A percentile compares a stretch with the other conserved stretches of the same genome.
Evolutionary conservation across 2,113 vertebrate genomes (phyloP).

Genomic region (Crypturellus undulatus): DNA sequence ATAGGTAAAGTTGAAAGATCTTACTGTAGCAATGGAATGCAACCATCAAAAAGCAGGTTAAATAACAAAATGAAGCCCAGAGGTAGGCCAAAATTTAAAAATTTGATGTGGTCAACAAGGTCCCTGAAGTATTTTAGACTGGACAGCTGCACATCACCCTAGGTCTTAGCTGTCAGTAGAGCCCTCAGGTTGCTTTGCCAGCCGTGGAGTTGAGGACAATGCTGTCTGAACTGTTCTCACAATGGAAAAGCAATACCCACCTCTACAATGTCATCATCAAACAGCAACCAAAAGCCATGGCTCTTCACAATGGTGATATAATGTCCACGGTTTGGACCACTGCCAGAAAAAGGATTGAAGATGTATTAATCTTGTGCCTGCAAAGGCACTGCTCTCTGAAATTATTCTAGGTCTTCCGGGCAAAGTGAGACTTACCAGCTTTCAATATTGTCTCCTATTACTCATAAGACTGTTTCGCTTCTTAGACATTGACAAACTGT

Average conservation of each 20-base stretch:
- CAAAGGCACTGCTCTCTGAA: not conserved
- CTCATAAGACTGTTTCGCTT: fast-evolving
- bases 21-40: not conserved
- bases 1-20: not conserved
- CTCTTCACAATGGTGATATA: constrained; percentile 96
- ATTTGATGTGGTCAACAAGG: not conserved
- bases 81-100: not conserved
- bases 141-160: not conserved
- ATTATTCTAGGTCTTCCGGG: fast-evolving
- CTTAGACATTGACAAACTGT: not conserved
- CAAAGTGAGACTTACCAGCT: not conserved
- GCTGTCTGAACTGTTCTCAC: not conserved
- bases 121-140: not conserved
- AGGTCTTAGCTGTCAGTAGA: not conserved
- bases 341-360: constrained; percentile 10
- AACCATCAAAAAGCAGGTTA: not conserved
- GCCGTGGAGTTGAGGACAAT: not conserved
- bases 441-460: not conserved
- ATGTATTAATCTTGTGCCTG: not conserved
- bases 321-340: constrained; percentile 92
- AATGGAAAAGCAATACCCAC: constrained; percentile 42
- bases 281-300: constrained; percentile 92
- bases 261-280: constrained; percentile 94
- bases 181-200: not conserved
- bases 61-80: not conserved